These are phyloP conservation scores for Caenorhabditis latens DNA, from an alignment of 1,140 invertebrate genomes.

Conservation along the genomic window DNA sequence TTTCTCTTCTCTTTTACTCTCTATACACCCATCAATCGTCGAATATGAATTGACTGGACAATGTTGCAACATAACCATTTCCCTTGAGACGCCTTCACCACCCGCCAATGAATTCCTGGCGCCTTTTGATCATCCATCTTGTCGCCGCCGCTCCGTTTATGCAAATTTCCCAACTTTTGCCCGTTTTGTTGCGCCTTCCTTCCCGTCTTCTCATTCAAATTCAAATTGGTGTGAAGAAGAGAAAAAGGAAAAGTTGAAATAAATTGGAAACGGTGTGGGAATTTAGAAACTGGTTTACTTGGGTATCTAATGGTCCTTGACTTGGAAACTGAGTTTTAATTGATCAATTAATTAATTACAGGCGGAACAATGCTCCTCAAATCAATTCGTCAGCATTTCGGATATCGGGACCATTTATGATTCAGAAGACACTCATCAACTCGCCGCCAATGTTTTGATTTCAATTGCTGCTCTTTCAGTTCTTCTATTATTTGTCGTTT, in stretches of 20 bases:
- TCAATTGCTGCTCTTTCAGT: slow-evolving; percentile 49
- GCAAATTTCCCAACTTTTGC: slow-evolving; percentile 33
- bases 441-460: slow-evolving; percentile 48
- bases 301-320: neutral
- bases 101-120: slow-evolving; percentile 48
- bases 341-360: neutral
- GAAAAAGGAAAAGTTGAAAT: slow-evolving; percentile 29
- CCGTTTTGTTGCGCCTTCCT: slow-evolving; percentile 5
- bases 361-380: slow-evolving; percentile 49
- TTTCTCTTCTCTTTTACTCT: neutral
- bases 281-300: slow-evolving; percentile 12
- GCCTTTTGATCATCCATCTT: slow-evolving; percentile 55
- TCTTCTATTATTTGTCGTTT: slow-evolving; percentile 18
- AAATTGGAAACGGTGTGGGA: slow-evolving; percentile 42
- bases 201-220: slow-evolving; percentile 42
- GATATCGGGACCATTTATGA: slow-evolving; percentile 41
- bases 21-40: slow-evolving; percentile 52
- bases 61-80: slow-evolving; percentile 46
- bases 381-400: slow-evolving; percentile 43
- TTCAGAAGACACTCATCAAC: slow-evolving; percentile 40
- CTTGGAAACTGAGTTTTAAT: neutral
- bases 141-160: slow-evolving; percentile 52
- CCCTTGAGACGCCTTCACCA: neutral
- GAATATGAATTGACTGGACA: slow-evolving; percentile 53
- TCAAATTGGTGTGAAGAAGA: slow-evolving; percentile 52